A percentile compares a stretch with the other conserved stretches of the same genome.
Evolutionary conservation across 2,888 invertebrate genomes (phyloP).

Genomic region (Eupithecia vulgata): DNA sequence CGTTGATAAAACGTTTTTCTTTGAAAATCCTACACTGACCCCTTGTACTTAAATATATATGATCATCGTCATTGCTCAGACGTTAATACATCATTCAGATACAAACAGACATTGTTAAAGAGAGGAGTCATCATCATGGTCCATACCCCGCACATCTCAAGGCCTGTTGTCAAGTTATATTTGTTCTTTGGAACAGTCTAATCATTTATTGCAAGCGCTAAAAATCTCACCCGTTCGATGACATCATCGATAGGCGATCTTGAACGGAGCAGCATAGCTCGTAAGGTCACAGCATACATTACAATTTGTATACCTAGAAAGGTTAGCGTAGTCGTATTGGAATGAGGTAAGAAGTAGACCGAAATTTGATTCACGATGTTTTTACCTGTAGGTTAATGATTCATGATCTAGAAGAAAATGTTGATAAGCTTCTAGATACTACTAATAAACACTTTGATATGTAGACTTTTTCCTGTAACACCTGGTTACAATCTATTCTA

Average conservation of each 20-base stretch:
- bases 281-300: slow-evolving; percentile 21
- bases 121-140: slow-evolving; percentile 4
- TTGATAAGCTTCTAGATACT: background rate
- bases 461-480: background rate
- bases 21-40: background rate
- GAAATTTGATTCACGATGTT: slow-evolving; percentile 20
- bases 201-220: slow-evolving; percentile 42
- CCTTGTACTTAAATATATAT: background rate
- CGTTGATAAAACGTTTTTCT: background rate
- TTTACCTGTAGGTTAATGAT: background rate
- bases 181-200: slow-evolving; percentile 23
- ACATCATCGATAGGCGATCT: slow-evolving; percentile 47
- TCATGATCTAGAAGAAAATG: background rate
- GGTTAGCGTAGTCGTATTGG: slow-evolving; percentile 14
- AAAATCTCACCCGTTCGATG: slow-evolving; percentile 45
- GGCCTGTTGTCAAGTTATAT: slow-evolving; percentile 14
- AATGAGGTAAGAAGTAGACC: slow-evolving; percentile 18
- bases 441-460: background rate
- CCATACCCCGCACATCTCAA: slow-evolving; percentile 10
- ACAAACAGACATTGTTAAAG: background rate
- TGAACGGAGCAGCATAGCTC: slow-evolving; percentile 27
- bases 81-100: background rate
- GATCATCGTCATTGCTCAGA: background rate
- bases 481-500: background rate
- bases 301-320: slow-evolving; percentile 23